Conservation (phyloP, 2,113 vertebrate genomes). For the Apodemus sylvaticus region DNA sequence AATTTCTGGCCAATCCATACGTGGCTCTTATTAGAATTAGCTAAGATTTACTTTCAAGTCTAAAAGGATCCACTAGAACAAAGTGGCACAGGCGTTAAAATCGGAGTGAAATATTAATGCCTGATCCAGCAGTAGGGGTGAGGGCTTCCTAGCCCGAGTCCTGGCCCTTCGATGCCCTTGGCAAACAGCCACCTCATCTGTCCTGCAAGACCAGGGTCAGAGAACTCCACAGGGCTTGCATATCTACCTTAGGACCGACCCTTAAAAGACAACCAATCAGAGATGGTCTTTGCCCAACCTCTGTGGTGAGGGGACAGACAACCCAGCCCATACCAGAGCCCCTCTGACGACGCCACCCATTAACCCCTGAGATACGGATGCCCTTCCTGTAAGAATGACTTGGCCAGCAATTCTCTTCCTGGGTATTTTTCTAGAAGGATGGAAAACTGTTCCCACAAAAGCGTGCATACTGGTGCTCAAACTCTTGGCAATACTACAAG, state of each 20-base stretch:
- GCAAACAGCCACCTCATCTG: not conserved
- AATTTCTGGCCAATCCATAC: slow-evolving; percentile 36
- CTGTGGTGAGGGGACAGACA: fast-evolving
- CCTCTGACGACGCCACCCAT: not conserved
- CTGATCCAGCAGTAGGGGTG: not conserved
- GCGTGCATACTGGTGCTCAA: fast-evolving
- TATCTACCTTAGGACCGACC: not conserved
- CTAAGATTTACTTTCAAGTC: slow-evolving; percentile 10
- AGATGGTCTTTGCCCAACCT: not conserved
- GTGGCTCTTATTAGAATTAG: not conserved
- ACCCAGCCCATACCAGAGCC: not conserved
- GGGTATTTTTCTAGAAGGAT: not conserved
- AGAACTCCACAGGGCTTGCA: not conserved
- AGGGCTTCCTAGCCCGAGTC: not conserved
- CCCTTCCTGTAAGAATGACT: not conserved
- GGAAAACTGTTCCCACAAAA: not conserved
- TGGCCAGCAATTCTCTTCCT: not conserved
- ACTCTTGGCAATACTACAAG: not conserved
- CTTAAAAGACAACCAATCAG: not conserved
- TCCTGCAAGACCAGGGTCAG: not conserved
- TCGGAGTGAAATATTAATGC: not conserved
- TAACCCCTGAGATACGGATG: not conserved
- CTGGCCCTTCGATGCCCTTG: not conserved
- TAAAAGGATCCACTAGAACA: not conserved
- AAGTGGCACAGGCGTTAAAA: not conserved